phyloP scores from a whole-genome alignment of 2,797 vertebrate species.

The Cyclopterus lumpus region DNA sequence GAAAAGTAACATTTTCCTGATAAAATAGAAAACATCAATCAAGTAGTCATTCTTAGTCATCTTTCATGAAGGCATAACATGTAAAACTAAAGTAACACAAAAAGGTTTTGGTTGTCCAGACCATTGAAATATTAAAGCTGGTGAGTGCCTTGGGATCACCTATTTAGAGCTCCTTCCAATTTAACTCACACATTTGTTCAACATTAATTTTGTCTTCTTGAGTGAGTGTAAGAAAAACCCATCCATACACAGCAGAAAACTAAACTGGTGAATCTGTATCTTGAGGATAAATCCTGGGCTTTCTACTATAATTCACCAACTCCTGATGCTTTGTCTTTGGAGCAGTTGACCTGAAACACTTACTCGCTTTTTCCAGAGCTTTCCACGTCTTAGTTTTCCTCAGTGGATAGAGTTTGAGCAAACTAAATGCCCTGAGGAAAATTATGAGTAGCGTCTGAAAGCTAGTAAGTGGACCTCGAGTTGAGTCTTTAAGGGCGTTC shows the following conservation, averaged over 20 bases:
- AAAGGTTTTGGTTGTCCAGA: slow-evolving; percentile 15
- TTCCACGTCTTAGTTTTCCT: not conserved
- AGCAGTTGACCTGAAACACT: not conserved
- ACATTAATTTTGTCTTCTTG: not conserved
- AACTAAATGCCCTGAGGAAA: not conserved
- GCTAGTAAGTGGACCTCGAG: not conserved
- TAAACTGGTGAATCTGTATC: not conserved
- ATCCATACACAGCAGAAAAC: not conserved
- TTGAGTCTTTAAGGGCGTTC: not conserved
- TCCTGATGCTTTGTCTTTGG: slow-evolving; percentile 2
- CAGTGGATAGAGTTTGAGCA: not conserved
- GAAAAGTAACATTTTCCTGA: slow-evolving; percentile 7
- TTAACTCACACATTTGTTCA: not conserved
- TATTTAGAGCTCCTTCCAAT: not conserved
- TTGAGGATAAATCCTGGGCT: no score
- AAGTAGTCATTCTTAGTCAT: slow-evolving; percentile 10
- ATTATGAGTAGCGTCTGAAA: not conserved
- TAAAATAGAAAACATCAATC: slow-evolving; percentile 35
- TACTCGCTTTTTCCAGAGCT: not conserved
- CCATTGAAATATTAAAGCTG: not conserved
- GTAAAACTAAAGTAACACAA: slow-evolving; percentile 15
- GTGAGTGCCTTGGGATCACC: not conserved
- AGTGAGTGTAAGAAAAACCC: not conserved
- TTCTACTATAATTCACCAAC: not conserved
- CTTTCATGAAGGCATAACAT: slow-evolving; percentile 29